phyloP scores from a whole-genome alignment of 2,113 vertebrate genomes.

The Platanista minor region DNA sequence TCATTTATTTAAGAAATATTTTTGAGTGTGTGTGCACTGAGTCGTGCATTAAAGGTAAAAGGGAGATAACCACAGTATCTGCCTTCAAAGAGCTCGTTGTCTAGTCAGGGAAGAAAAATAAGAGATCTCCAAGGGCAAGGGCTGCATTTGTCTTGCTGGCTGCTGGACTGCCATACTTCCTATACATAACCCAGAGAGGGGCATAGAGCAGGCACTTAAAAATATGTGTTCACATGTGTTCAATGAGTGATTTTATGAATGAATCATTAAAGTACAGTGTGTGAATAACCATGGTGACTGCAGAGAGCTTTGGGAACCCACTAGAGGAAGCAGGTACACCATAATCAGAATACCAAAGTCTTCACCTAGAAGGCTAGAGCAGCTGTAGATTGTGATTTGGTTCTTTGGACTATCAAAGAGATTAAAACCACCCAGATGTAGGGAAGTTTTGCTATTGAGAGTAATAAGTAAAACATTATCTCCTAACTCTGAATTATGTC shows the following conservation, averaged over 20 bases:
- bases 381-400: not conserved
- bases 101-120: not conserved
- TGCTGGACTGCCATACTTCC: not conserved
- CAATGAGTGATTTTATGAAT: not conserved
- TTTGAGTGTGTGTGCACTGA: not conserved
- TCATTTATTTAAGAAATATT: not conserved
- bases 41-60: not conserved
- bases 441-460: not conserved
- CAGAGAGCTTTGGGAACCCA: not conserved
- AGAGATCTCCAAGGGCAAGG: not conserved
- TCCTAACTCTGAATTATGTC: not conserved
- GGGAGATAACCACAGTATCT: not conserved
- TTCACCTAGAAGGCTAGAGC: not conserved
- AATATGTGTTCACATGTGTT: not conserved
- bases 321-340: not conserved
- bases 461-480: not conserved
- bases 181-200: not conserved
- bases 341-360: not conserved
- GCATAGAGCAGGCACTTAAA: not conserved
- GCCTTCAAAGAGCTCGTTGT: not conserved
- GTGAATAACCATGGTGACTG: not conserved
- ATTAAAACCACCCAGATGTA: not conserved
- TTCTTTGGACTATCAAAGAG: not conserved
- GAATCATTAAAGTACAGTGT: not conserved
- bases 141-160: not conserved